Evolutionary conservation across 1,140 invertebrate genomes (phyloP), one percentile per base, ranked within the genome.

Genomic region (Calephelis nemesis): DNA sequence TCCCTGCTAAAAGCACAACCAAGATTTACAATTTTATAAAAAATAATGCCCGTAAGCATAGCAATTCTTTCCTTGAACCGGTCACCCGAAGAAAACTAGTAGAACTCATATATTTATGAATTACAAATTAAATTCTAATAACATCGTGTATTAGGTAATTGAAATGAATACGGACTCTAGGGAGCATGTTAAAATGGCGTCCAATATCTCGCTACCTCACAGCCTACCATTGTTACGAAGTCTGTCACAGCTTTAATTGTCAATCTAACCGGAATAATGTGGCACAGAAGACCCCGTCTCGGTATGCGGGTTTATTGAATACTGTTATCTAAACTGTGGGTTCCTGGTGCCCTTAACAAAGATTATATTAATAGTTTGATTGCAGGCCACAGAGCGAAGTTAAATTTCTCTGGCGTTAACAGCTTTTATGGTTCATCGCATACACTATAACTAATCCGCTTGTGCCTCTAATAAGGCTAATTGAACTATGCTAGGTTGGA

Each of bases 281-380:
- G 74, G 71, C 70, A 58, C 65, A 66, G 65, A 62, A 67, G 63
- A 65, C 70, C 58, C 69, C 72, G 75, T 62, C 73, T 72, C 74
- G 78, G 64, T 68, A 75, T 78, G 74, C 78, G 75, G 76, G 76
- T 76, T 83, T 83, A 86, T 86, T 85, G 78, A 88, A 88, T 85
- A 84, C 76, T 79, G 81, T 81, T 85, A 88, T 88, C 83, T 85
- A 80, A 81, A 85, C 83, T 81, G 74, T 77, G 77, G 82, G 76
- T 74, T 76, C 78, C 75, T 78, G 76, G 84, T 85, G 79, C 70
- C 76, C 76, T 74, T 71, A 78, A 78, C 80, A 79, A 85, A 85
- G 83, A 86, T 85, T 84, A 86, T 83, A 85, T 82, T 85, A 85
- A 85, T 81, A 79, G 79, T 79, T 82, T 75, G 71, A 72, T 68